Conservation (phyloP, 2,113 vertebrate species). For the Agelaius tricolor region DNA sequence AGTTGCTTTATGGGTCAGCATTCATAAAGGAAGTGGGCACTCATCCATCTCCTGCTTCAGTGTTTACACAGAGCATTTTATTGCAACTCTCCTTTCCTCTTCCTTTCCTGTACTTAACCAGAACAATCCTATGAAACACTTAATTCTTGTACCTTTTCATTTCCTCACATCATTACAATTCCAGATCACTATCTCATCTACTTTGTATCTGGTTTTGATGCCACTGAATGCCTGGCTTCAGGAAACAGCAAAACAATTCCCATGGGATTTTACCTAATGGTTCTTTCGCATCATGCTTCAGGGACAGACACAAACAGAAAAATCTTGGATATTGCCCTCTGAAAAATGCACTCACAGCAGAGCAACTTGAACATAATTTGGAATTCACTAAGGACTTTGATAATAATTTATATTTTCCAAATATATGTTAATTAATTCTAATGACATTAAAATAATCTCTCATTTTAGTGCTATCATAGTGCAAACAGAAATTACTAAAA, state of each 20-base stretch:
- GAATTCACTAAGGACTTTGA: constrained; percentile 23
- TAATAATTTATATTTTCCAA: constrained; percentile 23
- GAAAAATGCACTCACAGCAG: neutral
- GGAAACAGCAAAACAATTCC: constrained; percentile 21
- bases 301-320: neutral
- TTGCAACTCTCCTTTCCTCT: neutral
- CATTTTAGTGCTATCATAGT: constrained; percentile 8
- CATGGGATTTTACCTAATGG: neutral
- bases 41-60: neutral
- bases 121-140: neutral
- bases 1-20: neutral
- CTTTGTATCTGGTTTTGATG: neutral
- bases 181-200: neutral
- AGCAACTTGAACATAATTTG: neutral
- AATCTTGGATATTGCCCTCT: neutral
- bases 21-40: neutral
- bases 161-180: constrained; percentile 3
- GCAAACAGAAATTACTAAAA: constrained; percentile 16
- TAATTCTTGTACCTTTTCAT: neutral
- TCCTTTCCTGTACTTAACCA: neutral
- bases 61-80: neutral
- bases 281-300: neutral
- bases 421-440: constrained; percentile 68
- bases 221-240: neutral
- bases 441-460: constrained; percentile 32